Base-by-base conservation (phyloP, 2,113 vertebrate genomes). In the Megaceryle torquata region DNA sequence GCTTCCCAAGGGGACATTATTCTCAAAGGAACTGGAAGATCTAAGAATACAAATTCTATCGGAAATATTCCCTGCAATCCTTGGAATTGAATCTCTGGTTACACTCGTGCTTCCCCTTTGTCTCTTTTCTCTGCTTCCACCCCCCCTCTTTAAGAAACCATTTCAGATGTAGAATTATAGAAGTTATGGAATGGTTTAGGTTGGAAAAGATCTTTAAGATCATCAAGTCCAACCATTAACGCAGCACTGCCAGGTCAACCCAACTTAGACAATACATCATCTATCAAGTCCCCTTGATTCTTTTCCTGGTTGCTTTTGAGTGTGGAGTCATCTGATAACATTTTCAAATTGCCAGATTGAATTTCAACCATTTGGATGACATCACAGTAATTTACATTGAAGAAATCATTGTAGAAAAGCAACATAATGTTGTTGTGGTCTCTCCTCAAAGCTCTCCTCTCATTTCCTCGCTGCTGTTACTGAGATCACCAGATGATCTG, bases 251-350 rank as follows among this genome's bases (percentile, higher is more conserved):
- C 53, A 56, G 29, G 15, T 56, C 53, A 26, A 18, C 29, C 53
- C 31, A 56, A 6, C 53, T 56, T 56, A 56, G 28, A 56, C 22
- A 16, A 2, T 0, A 7, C 2, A 8, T 22, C 6, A 10, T 2
- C 15, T 29, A 46, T 8, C 25, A 83, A 72, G 31, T 10, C 76
- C 59, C 61, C 67, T 31, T 48, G 11, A 31, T 44, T 26, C 6
- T 31, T 43, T 35, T 56, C 43, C 39, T 0, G 2, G 1, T 59
- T 39, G 51, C 80, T 56, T 69, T 51, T 41, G 69, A 44, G 60
- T 65, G 81, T 17, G 35, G 35, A 77, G n/a, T 22, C 11, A 6
- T 29, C 77, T 69, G 64, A 69, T 48, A 72, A 68, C 33, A 17
- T 22, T 76, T 64, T 39, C 61, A 50, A 8, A 19, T 24, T n/a